A percentile compares a stretch with the other conserved stretches of the same genome.
Evolutionary conservation across 2,113 vertebrate species (phyloP).

Genomic region (Nannobrachium achirus): DNA sequence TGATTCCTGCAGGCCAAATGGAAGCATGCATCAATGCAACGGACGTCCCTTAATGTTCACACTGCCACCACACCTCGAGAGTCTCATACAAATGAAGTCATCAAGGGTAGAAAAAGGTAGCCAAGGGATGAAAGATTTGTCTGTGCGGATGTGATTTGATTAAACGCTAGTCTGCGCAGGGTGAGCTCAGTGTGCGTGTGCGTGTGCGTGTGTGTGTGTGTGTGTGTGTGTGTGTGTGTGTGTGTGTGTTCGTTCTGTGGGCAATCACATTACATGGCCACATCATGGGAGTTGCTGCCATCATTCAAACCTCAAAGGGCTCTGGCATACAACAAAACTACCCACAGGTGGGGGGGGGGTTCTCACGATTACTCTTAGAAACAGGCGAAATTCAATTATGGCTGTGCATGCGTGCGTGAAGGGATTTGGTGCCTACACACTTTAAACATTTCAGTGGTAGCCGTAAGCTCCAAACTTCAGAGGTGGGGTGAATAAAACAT

Average conservation of each 20-base stretch:
- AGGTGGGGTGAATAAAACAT: conserved; percentile 36
- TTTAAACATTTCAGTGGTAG: conserved; percentile 34
- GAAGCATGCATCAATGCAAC: conserved; percentile 8
- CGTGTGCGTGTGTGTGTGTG: neutral
- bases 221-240: conserved; percentile 1
- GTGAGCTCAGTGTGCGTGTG: neutral
- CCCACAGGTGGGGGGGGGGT: conserved; percentile 41
- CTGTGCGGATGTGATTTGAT: conserved; percentile 13
- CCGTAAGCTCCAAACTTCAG: conserved; percentile 25
- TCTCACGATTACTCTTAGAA: conserved; percentile 45
- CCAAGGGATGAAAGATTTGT: conserved; percentile 41
- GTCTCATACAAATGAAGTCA: conserved; percentile 49
- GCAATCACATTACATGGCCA: conserved; percentile 31
- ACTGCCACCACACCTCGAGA: conserved; percentile 22
- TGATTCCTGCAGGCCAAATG: conserved; percentile 1
- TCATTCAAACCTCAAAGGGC: conserved; percentile 64
- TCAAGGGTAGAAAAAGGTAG: conserved; percentile 16
- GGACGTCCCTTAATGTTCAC: conserved; percentile 33
- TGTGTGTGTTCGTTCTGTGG: neutral
- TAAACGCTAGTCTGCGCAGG: conserved; percentile 15
- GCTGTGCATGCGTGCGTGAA: conserved; percentile 54
- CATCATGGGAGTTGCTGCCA: conserved; percentile 47
- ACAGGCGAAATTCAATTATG: conserved; percentile 66
- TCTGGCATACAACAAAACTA: conserved; percentile 50
- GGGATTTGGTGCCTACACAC: conserved; percentile 51